phyloP scores from a whole-genome alignment of 2,113 vertebrate species.

The Rhegmatorhina hoffmannsi region DNA sequence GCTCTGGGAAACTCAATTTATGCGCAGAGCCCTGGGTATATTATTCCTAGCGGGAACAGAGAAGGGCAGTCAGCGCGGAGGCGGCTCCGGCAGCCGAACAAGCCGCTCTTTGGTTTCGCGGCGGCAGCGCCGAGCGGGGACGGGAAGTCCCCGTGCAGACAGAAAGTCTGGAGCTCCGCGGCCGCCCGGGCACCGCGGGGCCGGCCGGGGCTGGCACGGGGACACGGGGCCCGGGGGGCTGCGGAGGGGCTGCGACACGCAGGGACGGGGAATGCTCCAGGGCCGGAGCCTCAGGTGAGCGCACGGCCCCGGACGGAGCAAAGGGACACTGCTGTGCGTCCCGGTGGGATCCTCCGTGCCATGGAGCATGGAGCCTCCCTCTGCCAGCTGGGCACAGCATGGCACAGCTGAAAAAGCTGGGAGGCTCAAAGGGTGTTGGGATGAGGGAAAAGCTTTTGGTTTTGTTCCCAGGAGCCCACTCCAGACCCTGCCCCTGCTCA shows the following conservation, averaged over 20 bases:
- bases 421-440: neutral
- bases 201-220: neutral
- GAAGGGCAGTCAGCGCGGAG: slow-evolving; percentile 52
- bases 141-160: slow-evolving; percentile 80
- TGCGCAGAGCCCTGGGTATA: slow-evolving; percentile 37
- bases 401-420: rapidly evolving
- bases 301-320: rapidly evolving
- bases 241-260: neutral
- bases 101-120: slow-evolving; percentile 67
- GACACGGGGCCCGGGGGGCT: neutral
- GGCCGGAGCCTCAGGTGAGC: neutral
- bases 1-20: slow-evolving; percentile 65
- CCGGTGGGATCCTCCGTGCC: rapidly evolving
- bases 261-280: rapidly evolving
- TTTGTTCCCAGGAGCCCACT: neutral
- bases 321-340: rapidly evolving
- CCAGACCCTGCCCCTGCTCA: neutral
- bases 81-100: slow-evolving; percentile 53
- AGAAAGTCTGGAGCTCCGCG: slow-evolving; percentile 71
- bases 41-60: slow-evolving; percentile 70
- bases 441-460: neutral
- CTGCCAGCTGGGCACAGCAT: rapidly evolving
- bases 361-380: rapidly evolving
- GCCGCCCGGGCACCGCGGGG: slow-evolving; percentile 15
- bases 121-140: slow-evolving; percentile 69